These are phyloP conservation scores for Strix aluco DNA, from an alignment of 2,113 vertebrate species.

Conservation along the genomic window DNA sequence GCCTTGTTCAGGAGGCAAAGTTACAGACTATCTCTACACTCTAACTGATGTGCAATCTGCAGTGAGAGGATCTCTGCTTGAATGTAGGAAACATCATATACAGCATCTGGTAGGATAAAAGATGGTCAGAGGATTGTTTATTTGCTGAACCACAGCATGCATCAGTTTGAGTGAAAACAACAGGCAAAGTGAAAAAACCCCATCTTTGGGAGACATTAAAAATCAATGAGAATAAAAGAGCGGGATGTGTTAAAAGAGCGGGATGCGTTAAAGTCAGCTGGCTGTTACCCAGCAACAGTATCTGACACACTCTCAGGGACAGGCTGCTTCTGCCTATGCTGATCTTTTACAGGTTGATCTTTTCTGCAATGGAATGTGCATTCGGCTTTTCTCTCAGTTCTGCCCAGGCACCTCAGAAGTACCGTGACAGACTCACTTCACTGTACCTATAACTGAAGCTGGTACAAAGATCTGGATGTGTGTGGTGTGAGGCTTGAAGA, in stretches of 20 bases:
- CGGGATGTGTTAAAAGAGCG: neutral
- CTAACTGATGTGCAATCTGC: neutral
- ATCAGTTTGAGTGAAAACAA: neutral
- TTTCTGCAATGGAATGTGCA: neutral
- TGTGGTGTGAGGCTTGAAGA: neutral
- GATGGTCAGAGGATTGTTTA: neutral
- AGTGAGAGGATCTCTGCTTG: neutral
- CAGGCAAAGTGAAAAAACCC: neutral
- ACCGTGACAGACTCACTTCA: neutral
- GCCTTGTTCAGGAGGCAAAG: neutral
- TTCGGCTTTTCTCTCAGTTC: neutral
- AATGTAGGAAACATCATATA: neutral
- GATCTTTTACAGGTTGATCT: neutral
- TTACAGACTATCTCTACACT: neutral
- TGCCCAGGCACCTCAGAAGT: neutral
- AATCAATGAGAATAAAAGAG: neutral
- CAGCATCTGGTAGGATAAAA: neutral
- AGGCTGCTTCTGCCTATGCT: neutral
- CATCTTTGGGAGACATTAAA: neutral
- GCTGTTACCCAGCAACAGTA: slow-evolving; percentile 45
- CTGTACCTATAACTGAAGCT: neutral
- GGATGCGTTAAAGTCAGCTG: neutral
- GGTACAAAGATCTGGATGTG: neutral
- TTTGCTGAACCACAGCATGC: neutral
- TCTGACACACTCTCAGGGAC: neutral